Evolutionary conservation across 2,797 vertebrate species (phyloP).

Genomic region (Oreortyx pictus): DNA sequence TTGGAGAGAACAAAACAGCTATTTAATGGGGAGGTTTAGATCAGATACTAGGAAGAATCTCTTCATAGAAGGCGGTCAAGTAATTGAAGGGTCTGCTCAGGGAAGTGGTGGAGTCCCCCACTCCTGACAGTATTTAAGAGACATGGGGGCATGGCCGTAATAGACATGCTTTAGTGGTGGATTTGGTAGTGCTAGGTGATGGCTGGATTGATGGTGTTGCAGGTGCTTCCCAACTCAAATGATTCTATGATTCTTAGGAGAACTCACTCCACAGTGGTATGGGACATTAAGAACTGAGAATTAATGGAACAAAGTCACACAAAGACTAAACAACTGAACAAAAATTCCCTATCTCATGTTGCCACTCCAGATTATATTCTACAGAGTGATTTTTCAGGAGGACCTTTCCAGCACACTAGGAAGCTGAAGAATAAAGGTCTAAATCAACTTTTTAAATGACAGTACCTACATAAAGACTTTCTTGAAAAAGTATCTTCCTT

Average conservation of each 20-base stretch:
- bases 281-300: background rate
- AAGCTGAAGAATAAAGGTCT: background rate
- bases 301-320: background rate
- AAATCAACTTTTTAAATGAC: no score
- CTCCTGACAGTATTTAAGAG: background rate
- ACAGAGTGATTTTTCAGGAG: background rate
- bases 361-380: background rate
- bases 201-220: background rate
- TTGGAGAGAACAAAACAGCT: background rate
- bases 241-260: background rate
- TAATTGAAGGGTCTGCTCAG: background rate
- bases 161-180: background rate
- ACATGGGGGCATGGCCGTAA: background rate
- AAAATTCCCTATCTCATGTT: background rate
- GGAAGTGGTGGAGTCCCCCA: background rate
- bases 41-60: background rate
- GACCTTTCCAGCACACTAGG: fast-evolving
- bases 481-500: background rate
- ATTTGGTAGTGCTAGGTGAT: background rate
- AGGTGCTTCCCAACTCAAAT: background rate
- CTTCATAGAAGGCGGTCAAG: background rate
- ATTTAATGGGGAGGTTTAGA: background rate
- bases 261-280: background rate
- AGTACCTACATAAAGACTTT: background rate
- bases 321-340: background rate